Base-by-base conservation (phyloP, 2,797 vertebrate species). In the Spheniscus humboldti region DNA sequence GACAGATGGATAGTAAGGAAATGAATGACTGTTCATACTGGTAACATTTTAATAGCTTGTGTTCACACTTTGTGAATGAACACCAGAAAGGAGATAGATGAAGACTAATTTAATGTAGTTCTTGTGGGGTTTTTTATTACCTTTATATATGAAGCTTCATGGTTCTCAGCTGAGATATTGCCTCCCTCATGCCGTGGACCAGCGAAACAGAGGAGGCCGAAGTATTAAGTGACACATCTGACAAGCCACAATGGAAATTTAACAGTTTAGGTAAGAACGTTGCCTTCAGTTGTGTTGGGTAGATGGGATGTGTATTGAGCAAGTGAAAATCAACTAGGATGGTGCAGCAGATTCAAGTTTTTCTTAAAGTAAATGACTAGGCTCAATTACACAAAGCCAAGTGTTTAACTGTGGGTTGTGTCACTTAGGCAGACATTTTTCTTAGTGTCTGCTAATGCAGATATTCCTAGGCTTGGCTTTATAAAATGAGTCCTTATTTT, bases 31-130 rank as follows among this genome's bases (percentile, higher is more conserved):
- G 14, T 66, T 96, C 62, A 18, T 85, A 67, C 41, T 35, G 39
- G 23, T 53, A 56, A 52, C 16, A 8, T 77, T 60, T 55, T 16
- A 60, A 35, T 81, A 60, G 56, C 43, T 69, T 57, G 18, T 39
- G 14, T 64, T 86, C 22, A 31, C 72, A n/a, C 35, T 95, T 94
- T 45, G 9, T 92, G 88, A 94, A 73, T 68, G 71, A 94, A 76
- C 30, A 60, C 3, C n/a, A 67, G 43, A 90, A 88, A 50, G 12
- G 47, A 90, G 45, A 33, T 15, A 39, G 69, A 52, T 90, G 35
- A 90, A 68, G 48, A 33, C 22, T 90, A n/a, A 47, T 72, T 67
- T 92, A 55, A 90, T 71, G 24, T 72, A n/a, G 13, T 62, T 80
- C 17, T 82, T 79, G 27, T 72, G 45, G 8, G 0, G 0, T 7